Base-by-base conservation (phyloP, 1,140 invertebrate species). In the Hestina assimilis region DNA sequence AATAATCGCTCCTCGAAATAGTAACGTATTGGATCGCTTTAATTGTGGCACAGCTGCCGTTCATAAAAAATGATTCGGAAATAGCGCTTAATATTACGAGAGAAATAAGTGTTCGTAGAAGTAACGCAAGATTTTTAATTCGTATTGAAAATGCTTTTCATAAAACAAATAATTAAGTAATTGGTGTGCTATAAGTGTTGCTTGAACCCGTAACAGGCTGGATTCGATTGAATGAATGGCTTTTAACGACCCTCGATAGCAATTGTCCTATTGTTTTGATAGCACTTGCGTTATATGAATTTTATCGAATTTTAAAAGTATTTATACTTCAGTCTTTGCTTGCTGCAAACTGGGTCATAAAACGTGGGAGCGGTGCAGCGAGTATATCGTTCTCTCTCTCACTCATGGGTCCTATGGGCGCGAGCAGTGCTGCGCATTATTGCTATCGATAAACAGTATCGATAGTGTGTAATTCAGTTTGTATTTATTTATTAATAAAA, bases 41-140 rank as follows among this genome's bases (percentile, higher is more conserved):
- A 38, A 24, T 31, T 54, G 41, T 59, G 20, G 64, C 72, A 71
- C 64, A 31, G 69, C 74, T 70, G 75, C 75, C 76, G 72, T 73
- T 72, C 66, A 78, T 76, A 29, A 35, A 11, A 17, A 33, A 14
- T 21, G 5, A 6, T 29, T 17, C 29, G 1, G 7, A 54, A 42
- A 33, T 31, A 8, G 20, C 14, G 53, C 42, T 55, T 55, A 5
- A 47, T 40, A 47, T 19, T 31, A 14, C 20, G 15, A 48, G 15
- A 33, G 9, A n/a, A 0, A 33, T 33, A 4, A 14, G 31, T 28
- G 24, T 26, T 1, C 12, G 29, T 38, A 19, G 33, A n/a, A 38
- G 33, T 38, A 19, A 19, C 14, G 8, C 15, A 38, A 38, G 17
- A 9, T 9, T n/a, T 19, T 19, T 1, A 19, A 20, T 17, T 8